A percentile compares a stretch with the other conserved stretches of the same genome.
These are phyloP conservation scores for Microcaecilia unicolor DNA, from an alignment of 2,797 vertebrate species.

Conservation along the genomic window DNA sequence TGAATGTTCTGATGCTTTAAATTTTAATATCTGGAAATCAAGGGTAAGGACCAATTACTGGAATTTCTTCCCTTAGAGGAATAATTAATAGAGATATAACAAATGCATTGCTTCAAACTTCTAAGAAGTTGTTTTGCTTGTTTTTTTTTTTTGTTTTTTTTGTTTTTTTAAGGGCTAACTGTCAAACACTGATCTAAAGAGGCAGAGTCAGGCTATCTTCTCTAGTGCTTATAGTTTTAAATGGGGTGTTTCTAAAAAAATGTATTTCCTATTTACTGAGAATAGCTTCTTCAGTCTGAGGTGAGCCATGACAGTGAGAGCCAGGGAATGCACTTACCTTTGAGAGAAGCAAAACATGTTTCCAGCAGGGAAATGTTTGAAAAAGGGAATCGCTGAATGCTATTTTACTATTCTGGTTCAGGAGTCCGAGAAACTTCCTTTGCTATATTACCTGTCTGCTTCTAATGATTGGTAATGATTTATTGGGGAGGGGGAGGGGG, in stretches of 20 bases:
- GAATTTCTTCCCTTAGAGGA: constrained; percentile 69
- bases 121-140: constrained; percentile 41
- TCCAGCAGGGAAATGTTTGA: constrained; percentile 65
- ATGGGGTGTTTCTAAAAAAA: too few species aligned
- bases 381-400: constrained; percentile 67
- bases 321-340: constrained; percentile 60
- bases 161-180: constrained; percentile 46
- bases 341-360: constrained; percentile 54
- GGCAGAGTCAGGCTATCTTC: background rate
- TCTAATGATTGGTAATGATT: constrained; percentile 72
- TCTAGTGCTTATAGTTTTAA: too few species aligned
- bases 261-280: too few species aligned
- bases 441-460: constrained; percentile 69
- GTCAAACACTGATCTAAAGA: constrained; percentile 37
- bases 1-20: constrained; percentile 85
- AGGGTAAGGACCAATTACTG: constrained; percentile 74
- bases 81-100: constrained; percentile 70
- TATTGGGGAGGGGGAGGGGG: constrained; percentile 57
- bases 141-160: constrained; percentile 41
- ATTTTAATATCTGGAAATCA: constrained; percentile 89
- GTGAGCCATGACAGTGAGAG: too few species aligned
- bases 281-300: too few species aligned
- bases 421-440: constrained; percentile 59
- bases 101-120: constrained; percentile 60
- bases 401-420: constrained; percentile 55